Evolutionary conservation across 2,113 vertebrate genomes (phyloP), one percentile per base, ranked within the genome.

Genomic region (Plecotus auritus): DNA sequence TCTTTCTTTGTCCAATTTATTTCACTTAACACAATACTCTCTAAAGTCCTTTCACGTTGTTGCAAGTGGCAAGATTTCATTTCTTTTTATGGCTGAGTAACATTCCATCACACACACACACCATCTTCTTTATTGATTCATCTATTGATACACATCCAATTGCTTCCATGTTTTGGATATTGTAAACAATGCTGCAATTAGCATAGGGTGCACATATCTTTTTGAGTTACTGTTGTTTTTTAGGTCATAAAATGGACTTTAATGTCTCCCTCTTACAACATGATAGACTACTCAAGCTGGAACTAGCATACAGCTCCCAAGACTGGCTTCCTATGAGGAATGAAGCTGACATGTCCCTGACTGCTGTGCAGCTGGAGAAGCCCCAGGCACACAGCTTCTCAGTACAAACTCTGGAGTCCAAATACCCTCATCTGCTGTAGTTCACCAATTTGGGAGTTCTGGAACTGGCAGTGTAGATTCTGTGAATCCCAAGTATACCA

Each of bases 241-340:
- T 16, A 76, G 40, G 66, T 77, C 80, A 95, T 77, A 84, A 94
- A 95, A 91, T 28, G 69, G 67, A 47, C 86, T 98, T 97, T 97
- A 97, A 96, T 97, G 49, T 88, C 67, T 82, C 67, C 73, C 70
- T 88, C 70, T 96, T 73, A 73, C 93, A 94, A 91, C 90, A 81
- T 40, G 69, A 64, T 9, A 59, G 51, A 80, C 35, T 77, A 85
- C 54, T 89, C 45, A 42, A 77, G 76, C 11, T 13, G 64, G 82
- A 85, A 78, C 64, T 47, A 76, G 83, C 40, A 26, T 12, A 17
- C 26, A n/a, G 70, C 37, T 56, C 84, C 66, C 73, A 56, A 28
- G 72, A 70, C 59, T n/a, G 49, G 94, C 64, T 88, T 73, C 72
- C 67, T 11, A 14, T 12, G 76, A 84, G 84, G 82, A 89, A 47